Evolutionary conservation across 2,888 invertebrate genomes (phyloP).

Genomic region (Drosophila barbarae): DNA sequence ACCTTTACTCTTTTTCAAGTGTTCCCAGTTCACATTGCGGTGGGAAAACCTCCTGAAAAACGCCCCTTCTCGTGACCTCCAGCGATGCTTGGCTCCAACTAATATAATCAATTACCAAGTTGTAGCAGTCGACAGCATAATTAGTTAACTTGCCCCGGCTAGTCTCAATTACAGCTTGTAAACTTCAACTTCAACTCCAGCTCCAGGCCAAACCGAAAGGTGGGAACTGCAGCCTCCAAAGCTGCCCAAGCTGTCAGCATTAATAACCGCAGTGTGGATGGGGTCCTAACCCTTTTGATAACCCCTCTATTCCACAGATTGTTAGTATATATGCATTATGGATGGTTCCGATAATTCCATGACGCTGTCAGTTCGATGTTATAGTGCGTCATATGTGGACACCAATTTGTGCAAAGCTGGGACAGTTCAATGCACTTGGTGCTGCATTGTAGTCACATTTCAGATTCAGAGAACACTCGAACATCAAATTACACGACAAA

Average conservation of each 20-base stretch:
- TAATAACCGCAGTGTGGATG: constrained; percentile 22
- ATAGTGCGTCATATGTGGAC: constrained; percentile 36
- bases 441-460: constrained; percentile 54
- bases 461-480: constrained; percentile 31
- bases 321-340: constrained; percentile 12
- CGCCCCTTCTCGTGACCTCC: constrained; percentile 31
- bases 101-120: constrained; percentile 41
- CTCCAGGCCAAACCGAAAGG: constrained; percentile 1
- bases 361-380: constrained; percentile 26
- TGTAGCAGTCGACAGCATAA: constrained; percentile 39
- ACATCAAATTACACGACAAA: constrained; percentile 58
- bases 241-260: constrained; percentile 19
- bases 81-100: constrained; percentile 18
- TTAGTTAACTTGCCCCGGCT: constrained; percentile 47
- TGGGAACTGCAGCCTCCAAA: constrained; percentile 2
- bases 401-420: constrained; percentile 55
- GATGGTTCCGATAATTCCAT: constrained; percentile 17
- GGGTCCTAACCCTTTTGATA: neutral
- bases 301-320: neutral
- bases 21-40: neutral
- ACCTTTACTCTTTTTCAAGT: neutral
- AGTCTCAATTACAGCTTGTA: constrained; percentile 45
- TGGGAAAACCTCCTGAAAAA: neutral
- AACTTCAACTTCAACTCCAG: constrained; percentile 6
- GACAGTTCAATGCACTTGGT: constrained; percentile 62